Evolutionary conservation across 2,888 invertebrate genomes (phyloP).

Genomic region (Deilephila elpenor): DNA sequence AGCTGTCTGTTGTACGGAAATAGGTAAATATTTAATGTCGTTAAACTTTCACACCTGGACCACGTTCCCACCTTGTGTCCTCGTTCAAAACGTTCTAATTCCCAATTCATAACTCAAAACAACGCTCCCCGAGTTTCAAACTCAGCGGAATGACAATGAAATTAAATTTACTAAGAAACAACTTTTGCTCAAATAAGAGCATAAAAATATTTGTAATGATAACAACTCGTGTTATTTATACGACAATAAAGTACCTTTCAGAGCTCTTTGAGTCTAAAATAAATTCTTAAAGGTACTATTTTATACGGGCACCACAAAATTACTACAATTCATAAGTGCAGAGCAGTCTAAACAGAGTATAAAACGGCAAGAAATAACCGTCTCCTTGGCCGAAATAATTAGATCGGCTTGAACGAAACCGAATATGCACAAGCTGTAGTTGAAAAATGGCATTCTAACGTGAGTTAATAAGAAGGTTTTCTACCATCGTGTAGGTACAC

Average conservation of each 20-base stretch:
- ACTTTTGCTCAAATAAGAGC: conserved; percentile 1
- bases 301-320: no score
- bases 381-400: no score
- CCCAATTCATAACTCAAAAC: conserved; percentile 46
- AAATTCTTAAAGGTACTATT: no score
- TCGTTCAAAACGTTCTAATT: conserved; percentile 48
- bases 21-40: conserved; percentile 64
- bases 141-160: conserved; percentile 23
- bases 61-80: conserved; percentile 49
- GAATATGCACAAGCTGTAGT: no score
- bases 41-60: conserved; percentile 60
- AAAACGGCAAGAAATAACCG: no score
- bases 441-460: no score
- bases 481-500: no score
- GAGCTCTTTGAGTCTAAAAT: no score
- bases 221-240: background rate
- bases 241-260: background rate
- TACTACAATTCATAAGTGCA: no score
- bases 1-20: conserved; percentile 46
- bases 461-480: no score
- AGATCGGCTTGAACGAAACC: no score
- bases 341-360: no score
- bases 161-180: conserved; percentile 9
- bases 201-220: background rate
- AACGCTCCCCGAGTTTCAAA: conserved; percentile 22